Conservation (phyloP, 2,888 invertebrate species). For the Dryomyza anilis region DNA sequence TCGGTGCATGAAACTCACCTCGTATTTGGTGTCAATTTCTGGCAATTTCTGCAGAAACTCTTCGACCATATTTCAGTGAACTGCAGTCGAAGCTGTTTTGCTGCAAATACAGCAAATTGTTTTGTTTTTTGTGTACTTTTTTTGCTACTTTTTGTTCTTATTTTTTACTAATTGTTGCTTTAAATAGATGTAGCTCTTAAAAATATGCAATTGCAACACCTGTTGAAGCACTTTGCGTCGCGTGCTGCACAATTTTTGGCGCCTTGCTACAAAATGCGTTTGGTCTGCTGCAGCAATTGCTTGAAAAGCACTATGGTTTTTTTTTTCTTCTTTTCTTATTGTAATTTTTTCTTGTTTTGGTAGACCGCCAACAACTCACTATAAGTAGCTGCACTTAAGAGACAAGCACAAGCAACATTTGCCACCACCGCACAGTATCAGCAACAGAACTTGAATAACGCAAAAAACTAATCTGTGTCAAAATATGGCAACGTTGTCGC, state of each 20-base stretch:
- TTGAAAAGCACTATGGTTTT: slow-evolving; percentile 11
- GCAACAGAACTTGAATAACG: not conserved
- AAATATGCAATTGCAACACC: too few species aligned
- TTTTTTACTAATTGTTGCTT: too few species aligned
- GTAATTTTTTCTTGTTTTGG: not conserved
- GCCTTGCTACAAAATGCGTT: too few species aligned
- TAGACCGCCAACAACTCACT: not conserved
- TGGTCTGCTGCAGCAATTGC: too few species aligned
- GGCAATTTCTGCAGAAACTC: slow-evolving; percentile 61
- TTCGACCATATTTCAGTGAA: slow-evolving; percentile 54
- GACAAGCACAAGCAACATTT: too few species aligned
- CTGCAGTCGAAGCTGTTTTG: slow-evolving; percentile 30
- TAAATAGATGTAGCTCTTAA: too few species aligned
- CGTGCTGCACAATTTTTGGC: too few species aligned
- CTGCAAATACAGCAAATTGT: not conserved
- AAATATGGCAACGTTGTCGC: not conserved
- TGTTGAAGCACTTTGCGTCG: too few species aligned
- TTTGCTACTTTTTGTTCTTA: too few species aligned
- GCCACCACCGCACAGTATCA: not conserved
- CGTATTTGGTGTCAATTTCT: slow-evolving; percentile 59
- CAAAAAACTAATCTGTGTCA: not conserved
- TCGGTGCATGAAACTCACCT: too few species aligned
- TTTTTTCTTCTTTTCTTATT: slow-evolving; percentile 29
- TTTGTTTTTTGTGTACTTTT: too few species aligned
- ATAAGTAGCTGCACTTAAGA: not conserved